These are phyloP conservation scores for Genyomyrus donnyi DNA, from an alignment of 2,113 vertebrate genomes.

Conservation along the genomic window DNA sequence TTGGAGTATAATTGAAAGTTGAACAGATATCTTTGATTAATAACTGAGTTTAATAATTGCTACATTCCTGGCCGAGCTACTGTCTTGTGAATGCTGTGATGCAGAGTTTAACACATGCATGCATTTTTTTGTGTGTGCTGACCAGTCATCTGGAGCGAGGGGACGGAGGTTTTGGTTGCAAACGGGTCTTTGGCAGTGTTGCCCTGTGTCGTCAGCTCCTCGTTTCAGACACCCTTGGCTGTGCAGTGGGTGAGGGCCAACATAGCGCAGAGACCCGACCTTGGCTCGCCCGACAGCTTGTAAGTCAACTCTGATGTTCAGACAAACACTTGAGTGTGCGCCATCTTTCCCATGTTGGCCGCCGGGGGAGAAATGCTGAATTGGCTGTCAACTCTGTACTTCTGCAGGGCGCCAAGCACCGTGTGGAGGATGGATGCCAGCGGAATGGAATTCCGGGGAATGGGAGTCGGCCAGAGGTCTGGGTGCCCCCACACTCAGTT, in stretches of 20 bases:
- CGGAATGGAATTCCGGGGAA: constrained; percentile 49
- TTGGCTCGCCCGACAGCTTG: background rate
- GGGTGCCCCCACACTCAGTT: constrained; percentile 38
- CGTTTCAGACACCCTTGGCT: rapidly evolving
- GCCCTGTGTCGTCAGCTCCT: constrained; percentile 36
- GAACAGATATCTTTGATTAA: background rate
- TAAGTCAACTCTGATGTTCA: background rate
- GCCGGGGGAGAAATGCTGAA: background rate
- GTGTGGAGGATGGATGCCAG: constrained; percentile 51
- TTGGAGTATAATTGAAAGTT: background rate
- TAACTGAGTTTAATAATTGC: background rate
- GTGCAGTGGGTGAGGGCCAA: constrained; percentile 44
- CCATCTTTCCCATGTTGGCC: background rate
- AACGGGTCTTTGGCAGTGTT: constrained; percentile 46
- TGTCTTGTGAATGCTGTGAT: background rate
- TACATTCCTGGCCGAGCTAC: background rate
- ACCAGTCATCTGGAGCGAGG: constrained; percentile 30
- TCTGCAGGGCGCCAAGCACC: constrained; percentile 35
- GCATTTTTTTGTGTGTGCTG: constrained; percentile 3
- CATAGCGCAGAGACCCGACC: constrained; percentile 30
- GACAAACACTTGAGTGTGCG: background rate
- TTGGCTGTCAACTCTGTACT: background rate
- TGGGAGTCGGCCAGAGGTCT: constrained; percentile 16
- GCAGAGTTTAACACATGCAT: background rate
- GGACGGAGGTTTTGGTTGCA: constrained; percentile 44